phyloP scores from a whole-genome alignment of 2,888 invertebrate genomes.

The Lycaena phlaeas region DNA sequence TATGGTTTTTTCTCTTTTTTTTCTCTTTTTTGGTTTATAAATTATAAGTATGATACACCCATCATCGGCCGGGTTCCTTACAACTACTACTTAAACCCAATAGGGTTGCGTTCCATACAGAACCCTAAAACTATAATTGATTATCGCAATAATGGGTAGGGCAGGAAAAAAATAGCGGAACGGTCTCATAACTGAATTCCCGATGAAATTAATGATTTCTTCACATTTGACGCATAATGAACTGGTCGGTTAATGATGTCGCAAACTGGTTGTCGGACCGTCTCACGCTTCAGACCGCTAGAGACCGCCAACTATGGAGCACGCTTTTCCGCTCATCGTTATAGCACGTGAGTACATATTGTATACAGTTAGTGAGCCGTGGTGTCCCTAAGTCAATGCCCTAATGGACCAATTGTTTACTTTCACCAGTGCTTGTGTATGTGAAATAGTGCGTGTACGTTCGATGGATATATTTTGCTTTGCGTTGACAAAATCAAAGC shows the following conservation, averaged over 20 bases:
- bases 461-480: too few species aligned
- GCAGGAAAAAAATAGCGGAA: neutral
- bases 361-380: conserved; percentile 7
- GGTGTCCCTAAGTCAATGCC: conserved; percentile 6
- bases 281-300: conserved; percentile 24
- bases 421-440: conserved; percentile 2
- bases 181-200: neutral
- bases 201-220: neutral
- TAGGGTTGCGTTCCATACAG: neutral
- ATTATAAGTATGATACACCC: too few species aligned
- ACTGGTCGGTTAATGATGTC: neutral
- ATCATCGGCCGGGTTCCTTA: neutral
- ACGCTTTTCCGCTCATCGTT: conserved; percentile 47
- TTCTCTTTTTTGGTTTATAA: too few species aligned
- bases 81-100: neutral
- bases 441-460: neutral
- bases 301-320: conserved; percentile 41
- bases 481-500: too few species aligned
- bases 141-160: neutral
- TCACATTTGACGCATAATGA: neutral
- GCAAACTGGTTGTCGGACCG: neutral
- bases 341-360: conserved; percentile 48
- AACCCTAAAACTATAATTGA: too few species aligned
- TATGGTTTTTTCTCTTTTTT: too few species aligned
- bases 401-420: conserved; percentile 5